Evolutionary conservation across 2,888 invertebrate species (phyloP).

Genomic region (Drosophila algonquin): DNA sequence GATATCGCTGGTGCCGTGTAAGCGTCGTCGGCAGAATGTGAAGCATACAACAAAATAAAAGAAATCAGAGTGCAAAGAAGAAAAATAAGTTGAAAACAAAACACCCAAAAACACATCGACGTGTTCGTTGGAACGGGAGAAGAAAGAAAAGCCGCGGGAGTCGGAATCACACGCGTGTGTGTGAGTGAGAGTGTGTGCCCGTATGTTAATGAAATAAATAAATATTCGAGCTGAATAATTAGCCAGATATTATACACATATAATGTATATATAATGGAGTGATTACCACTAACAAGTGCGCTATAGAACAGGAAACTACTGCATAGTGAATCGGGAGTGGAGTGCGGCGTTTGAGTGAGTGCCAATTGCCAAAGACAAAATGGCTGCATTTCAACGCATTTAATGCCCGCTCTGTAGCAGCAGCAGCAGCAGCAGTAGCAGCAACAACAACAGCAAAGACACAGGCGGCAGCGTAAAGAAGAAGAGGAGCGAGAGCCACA

Average conservation of each 20-base stretch:
- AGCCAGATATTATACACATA: not conserved
- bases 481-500: constrained; percentile 3
- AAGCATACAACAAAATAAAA: not conserved
- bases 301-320: not conserved
- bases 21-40: not conserved
- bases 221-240: not conserved
- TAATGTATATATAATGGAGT: not conserved
- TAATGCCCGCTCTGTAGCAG: constrained; percentile 52
- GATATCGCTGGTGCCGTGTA: no score
- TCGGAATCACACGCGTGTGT: constrained; percentile 40
- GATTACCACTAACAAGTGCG: not conserved
- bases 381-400: constrained; percentile 76
- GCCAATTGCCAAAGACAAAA: constrained; percentile 52
- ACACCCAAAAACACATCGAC: not conserved
- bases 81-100: not conserved
- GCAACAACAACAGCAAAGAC: constrained; percentile 35
- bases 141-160: constrained; percentile 43
- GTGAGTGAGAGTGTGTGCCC: constrained; percentile 27
- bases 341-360: constrained; percentile 2
- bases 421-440: constrained; percentile 44
- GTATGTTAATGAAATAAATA: not conserved
- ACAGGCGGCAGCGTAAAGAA: not conserved
- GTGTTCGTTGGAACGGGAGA: no score
- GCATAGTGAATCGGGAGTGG: not conserved
- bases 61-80: not conserved